A percentile compares a stretch with the other conserved stretches of the same genome.
Evolutionary conservation across 2,113 vertebrate genomes (phyloP).

Genomic region (Nothoprocta perdicaria): DNA sequence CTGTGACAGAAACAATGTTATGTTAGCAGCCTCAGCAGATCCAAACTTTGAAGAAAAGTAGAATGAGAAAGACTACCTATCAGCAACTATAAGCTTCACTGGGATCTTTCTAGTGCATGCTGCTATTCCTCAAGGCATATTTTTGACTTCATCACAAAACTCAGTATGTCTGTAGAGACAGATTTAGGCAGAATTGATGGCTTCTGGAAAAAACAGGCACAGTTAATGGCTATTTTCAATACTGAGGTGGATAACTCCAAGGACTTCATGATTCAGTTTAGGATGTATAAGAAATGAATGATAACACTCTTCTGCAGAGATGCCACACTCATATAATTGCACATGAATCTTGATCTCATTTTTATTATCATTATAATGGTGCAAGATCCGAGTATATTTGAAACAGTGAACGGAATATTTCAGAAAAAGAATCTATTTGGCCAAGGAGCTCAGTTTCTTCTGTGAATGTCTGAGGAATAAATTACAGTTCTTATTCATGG

Average conservation of each 20-base stretch:
- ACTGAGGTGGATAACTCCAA: not conserved
- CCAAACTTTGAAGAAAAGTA: not conserved
- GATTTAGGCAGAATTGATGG: not conserved
- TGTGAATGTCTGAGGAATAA: not conserved
- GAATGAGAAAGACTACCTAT: not conserved
- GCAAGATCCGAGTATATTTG: not conserved
- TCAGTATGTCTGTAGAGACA: not conserved
- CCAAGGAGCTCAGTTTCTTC: not conserved
- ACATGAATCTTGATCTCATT: not conserved
- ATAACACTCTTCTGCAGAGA: not conserved
- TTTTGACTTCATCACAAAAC: not conserved
- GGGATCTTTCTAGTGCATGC: fast-evolving
- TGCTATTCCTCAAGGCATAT: not conserved
- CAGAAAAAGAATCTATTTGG: not conserved
- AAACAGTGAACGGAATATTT: not conserved
- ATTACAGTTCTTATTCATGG: not conserved
- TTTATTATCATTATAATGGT: not conserved
- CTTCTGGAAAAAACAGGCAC: not conserved
- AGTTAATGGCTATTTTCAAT: not conserved
- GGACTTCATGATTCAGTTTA: not conserved
- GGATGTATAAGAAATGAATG: not conserved
- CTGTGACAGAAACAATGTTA: not conserved
- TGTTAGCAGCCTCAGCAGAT: not conserved
- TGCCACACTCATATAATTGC: not conserved
- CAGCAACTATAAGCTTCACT: not conserved